Conservation (phyloP, 1,140 invertebrate species). For the Adelges cooleyi region DNA sequence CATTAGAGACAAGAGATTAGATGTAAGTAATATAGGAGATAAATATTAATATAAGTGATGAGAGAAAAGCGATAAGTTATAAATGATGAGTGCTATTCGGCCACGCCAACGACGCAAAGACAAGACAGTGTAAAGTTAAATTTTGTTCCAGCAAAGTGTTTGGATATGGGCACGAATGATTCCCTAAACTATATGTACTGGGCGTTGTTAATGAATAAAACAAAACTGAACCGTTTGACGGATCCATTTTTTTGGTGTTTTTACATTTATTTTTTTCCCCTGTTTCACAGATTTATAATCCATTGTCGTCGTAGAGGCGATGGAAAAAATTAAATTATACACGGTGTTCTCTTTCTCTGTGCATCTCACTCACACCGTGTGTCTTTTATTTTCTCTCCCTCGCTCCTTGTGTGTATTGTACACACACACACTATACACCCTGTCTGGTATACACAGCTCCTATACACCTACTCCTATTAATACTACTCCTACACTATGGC, state of each 20-base stretch:
- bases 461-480: too few species aligned
- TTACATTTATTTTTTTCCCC: not conserved
- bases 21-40: too few species aligned
- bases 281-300: slow-evolving; percentile 19
- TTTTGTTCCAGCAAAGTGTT: slow-evolving; percentile 5
- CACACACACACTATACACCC: too few species aligned
- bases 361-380: not conserved
- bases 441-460: too few species aligned
- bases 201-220: too few species aligned
- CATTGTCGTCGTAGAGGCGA: slow-evolving; percentile 16
- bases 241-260: slow-evolving; percentile 16
- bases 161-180: too few species aligned
- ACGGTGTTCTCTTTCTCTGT: slow-evolving; percentile 19
- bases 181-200: too few species aligned
- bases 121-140: not conserved
- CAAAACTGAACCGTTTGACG: not conserved
- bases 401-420: slow-evolving; percentile 1
- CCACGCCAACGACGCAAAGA: not conserved
- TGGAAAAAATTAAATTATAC: slow-evolving; percentile 9
- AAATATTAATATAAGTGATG: not conserved
- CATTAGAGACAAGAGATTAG: too few species aligned
- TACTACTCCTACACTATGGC: slow-evolving; percentile 6
- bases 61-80: not conserved
- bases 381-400: slow-evolving; percentile 8
- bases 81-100: not conserved